phyloP scores from a whole-genome alignment of 2,113 vertebrate species.

The Actenoides lindsayi region DNA sequence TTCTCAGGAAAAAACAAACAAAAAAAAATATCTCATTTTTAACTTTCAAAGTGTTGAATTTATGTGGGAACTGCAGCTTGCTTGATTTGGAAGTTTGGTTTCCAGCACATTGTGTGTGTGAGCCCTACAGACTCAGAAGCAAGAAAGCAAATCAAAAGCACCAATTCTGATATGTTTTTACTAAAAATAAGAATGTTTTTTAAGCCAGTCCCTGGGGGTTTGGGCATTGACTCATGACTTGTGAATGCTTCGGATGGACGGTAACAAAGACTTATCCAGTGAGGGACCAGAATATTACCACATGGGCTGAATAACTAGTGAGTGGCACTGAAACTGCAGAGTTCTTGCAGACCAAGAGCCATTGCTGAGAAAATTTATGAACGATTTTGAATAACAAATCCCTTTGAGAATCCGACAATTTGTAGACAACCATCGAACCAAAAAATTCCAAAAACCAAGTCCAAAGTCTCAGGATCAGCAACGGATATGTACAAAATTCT shows the following conservation, averaged over 20 bases:
- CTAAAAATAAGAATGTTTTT: background rate
- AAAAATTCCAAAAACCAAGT: background rate
- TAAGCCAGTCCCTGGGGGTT: background rate
- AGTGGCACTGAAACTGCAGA: background rate
- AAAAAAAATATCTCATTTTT: background rate
- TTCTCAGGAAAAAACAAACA: background rate
- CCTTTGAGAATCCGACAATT: background rate
- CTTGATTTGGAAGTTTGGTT: background rate
- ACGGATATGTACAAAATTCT: constrained; percentile 30
- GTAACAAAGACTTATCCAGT: background rate
- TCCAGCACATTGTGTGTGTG: background rate
- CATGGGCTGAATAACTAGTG: background rate
- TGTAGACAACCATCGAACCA: background rate
- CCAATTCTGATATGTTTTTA: background rate
- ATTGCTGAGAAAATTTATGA: background rate
- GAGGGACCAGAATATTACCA: background rate
- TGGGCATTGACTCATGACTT: background rate
- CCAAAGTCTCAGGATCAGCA: constrained; percentile 38
- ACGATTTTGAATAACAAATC: background rate
- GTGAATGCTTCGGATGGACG: background rate
- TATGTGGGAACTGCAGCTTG: background rate
- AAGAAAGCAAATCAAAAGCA: background rate
- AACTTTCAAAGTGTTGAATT: background rate
- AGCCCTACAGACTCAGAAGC: background rate
- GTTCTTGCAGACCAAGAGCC: background rate